Conservation (phyloP, 2,113 vertebrate genomes). For the Glaucomys volans region DNA sequence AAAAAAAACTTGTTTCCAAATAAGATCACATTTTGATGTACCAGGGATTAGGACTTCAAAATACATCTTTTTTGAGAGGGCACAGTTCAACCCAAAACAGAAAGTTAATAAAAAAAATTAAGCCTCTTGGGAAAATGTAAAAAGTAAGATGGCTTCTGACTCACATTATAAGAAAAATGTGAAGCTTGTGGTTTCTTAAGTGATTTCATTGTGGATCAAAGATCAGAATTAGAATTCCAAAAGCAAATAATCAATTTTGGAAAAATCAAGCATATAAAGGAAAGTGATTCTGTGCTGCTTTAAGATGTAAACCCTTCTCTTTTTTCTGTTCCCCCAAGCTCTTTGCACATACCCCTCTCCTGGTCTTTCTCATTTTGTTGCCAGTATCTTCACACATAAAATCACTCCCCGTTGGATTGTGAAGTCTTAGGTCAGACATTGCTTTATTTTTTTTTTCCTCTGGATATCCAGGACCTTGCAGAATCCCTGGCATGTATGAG, state of each 20-base stretch:
- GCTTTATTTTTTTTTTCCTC: not conserved
- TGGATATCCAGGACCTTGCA: not conserved
- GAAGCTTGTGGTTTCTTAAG: slow-evolving; percentile 8
- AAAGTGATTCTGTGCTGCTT: not conserved
- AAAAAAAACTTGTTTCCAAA: not conserved
- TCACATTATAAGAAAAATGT: not conserved
- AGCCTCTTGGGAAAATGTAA: not conserved
- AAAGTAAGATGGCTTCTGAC: not conserved
- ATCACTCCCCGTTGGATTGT: not conserved
- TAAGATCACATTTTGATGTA: not conserved
- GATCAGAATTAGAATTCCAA: slow-evolving; percentile 16
- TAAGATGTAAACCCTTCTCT: not conserved
- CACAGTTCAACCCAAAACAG: not conserved
- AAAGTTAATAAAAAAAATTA: not conserved
- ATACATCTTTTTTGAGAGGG: not conserved
- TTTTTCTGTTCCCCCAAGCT: not conserved
- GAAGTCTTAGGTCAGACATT: not conserved
- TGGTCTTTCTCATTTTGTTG: not conserved
- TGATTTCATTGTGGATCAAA: slow-evolving; percentile 38
- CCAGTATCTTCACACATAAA: not conserved
- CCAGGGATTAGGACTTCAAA: not conserved
- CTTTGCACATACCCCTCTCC: not conserved
- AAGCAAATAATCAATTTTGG: not conserved
- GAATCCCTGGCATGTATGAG: not conserved
- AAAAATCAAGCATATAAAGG: not conserved